Conservation (phyloP, 2,888 invertebrate genomes). For the Netelia virgata region DNA sequence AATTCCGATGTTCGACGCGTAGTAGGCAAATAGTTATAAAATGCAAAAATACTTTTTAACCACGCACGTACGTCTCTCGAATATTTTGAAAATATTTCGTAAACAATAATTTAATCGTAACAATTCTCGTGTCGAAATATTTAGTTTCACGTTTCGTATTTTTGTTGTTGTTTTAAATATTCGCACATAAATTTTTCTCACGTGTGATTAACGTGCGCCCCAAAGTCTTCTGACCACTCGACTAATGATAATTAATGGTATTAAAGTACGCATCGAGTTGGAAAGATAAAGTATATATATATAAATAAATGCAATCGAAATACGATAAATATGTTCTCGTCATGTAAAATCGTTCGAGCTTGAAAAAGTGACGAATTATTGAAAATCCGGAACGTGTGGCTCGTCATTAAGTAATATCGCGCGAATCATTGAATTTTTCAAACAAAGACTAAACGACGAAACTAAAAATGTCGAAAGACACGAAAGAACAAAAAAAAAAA, state of each 20-base stretch:
- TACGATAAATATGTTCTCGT: constrained; percentile 35
- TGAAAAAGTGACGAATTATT: constrained; percentile 22
- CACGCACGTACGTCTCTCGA: too few relatives aligned
- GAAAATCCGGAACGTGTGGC: constrained; percentile 20
- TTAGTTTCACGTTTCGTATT: too few relatives aligned
- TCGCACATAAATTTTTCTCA: too few relatives aligned
- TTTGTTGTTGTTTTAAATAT: too few relatives aligned
- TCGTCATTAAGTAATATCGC: constrained; percentile 36
- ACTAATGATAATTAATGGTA: constrained; percentile 39
- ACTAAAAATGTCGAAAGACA: constrained; percentile 59
- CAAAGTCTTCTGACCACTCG: constrained; percentile 54
- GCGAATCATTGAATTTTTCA: constrained; percentile 52
- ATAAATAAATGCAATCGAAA: constrained; percentile 10
- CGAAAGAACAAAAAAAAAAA: neutral
- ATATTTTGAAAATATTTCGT: too few relatives aligned
- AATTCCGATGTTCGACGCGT: too few relatives aligned
- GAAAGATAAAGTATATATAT: constrained; percentile 31
- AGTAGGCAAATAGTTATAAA: too few relatives aligned
- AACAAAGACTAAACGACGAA: constrained; percentile 77
- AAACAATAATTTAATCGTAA: too few relatives aligned
- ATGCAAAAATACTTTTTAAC: too few relatives aligned
- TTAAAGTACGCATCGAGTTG: constrained; percentile 59
- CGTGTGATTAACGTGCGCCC: too few relatives aligned
- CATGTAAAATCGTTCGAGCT: constrained; percentile 57
- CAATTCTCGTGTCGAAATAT: too few relatives aligned